Evolutionary conservation across 64 coral and sea anemone genomes (phyloP).

Genomic region (Hydrozoanthus tunicans): DNA sequence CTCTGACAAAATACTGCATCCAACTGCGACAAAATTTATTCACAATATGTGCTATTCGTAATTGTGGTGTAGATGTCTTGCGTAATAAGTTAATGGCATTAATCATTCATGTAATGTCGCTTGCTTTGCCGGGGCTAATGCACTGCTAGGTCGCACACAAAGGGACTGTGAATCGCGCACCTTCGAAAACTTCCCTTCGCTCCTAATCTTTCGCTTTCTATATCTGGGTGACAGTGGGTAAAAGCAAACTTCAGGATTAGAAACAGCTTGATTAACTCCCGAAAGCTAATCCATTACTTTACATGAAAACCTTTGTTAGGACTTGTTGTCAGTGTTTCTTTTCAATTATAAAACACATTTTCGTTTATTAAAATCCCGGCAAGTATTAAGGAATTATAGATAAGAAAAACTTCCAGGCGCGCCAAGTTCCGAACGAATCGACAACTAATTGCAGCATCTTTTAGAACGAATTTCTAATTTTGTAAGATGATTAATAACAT

Average conservation of each 20-base stretch:
- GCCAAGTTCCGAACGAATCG: background rate
- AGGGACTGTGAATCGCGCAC: constrained; percentile 9
- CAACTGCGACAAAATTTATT: constrained; percentile 21
- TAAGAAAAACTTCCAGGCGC: background rate
- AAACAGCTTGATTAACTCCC: background rate
- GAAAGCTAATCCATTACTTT: background rate
- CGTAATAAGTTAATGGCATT: constrained; percentile 42
- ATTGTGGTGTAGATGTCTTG: background rate
- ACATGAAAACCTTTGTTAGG: background rate
- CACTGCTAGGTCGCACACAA: constrained; percentile 8
- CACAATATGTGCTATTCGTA: constrained; percentile 1
- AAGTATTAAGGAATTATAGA: constrained; percentile 26
- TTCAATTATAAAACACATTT: background rate
- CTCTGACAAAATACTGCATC: background rate
- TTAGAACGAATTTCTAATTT: constrained; percentile 15
- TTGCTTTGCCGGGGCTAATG: constrained; percentile 17
- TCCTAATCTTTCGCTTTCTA: background rate
- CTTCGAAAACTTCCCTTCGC: background rate
- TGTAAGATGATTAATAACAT: constrained; percentile 45
- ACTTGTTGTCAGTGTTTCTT: background rate
- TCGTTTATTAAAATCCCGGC: constrained; percentile 30
- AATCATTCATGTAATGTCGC: constrained; percentile 49
- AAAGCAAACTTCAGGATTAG: background rate
- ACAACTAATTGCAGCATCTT: constrained; percentile 47
- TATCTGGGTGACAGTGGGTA: constrained; percentile 5